Evolutionary conservation across 2,797 vertebrate species (phyloP), one percentile per base, ranked within the genome.

Genomic region (Falco rusticolus): DNA sequence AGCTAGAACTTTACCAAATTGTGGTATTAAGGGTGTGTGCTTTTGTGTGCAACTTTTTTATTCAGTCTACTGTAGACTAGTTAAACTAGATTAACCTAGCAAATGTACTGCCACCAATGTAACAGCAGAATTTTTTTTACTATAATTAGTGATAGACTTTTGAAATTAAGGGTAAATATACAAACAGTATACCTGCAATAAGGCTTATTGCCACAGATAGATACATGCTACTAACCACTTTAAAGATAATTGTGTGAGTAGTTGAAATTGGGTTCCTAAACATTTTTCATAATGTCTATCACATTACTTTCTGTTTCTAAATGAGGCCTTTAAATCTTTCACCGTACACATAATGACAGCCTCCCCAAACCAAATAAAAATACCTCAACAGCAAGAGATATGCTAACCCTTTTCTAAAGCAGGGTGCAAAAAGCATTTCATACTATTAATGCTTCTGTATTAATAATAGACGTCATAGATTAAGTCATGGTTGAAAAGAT

Each of bases 181-280:
- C 16, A n/a, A 72, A 59, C 15, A 72, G 1, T 3, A 53, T 48
- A 12, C 22, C 59, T 68, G n/a, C 39, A 57, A 3, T n/a, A 24
- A 56, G 24, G 33, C 33, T 87, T 5, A 6, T 54, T 87, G 59
- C 18, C 29, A 56, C 25, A 31, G 57, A 20, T 3, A 31, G 28
- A 4, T 20, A 10, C 0, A 13, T 13, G 3, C 28, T 31, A 5
- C 50, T 72, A n/a, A 6, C 12, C 22, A 13, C 54, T 56, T 48
- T 13, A 37, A 84, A 84, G 33, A 20, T 15, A 26, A 18, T 34
- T n/a, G 6, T 16, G 5, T 56, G 43, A 80, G 29, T n/a, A 47
- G 33, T 13, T 77, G 33, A 51, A 90, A 83, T 34, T 5, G 59
- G 10, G 34, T 37, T 69, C 69, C 31, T 61, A 56, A 79, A 50